Percentiles rank a stretch among this genome's conserved stretches.
phyloP scores from a whole-genome alignment of 2,797 vertebrate species.

The Trematomus bernacchii region DNA sequence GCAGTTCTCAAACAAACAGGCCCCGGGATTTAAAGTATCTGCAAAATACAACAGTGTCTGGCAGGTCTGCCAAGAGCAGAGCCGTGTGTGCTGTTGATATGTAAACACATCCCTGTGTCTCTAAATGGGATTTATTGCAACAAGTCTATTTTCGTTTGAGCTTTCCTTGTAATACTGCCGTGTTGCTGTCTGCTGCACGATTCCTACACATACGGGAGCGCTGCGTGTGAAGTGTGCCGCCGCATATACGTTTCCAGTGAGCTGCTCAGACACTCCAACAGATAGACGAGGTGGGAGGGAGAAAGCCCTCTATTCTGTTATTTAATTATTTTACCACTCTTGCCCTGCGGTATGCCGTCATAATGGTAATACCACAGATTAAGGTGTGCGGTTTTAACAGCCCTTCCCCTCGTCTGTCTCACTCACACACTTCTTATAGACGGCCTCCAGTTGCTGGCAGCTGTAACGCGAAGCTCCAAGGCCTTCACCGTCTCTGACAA shows the following conservation, averaged over 20 bases:
- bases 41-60: constrained; percentile 72
- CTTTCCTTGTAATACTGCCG: constrained; percentile 55
- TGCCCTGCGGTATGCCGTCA: constrained; percentile 78
- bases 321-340: constrained; percentile 84
- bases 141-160: constrained; percentile 72
- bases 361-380: constrained; percentile 82
- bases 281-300: constrained; percentile 50
- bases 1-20: constrained; percentile 76
- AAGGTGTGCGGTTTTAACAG: constrained; percentile 83
- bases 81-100: constrained; percentile 77
- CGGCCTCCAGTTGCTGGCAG: constrained; percentile 67
- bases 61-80: constrained; percentile 61
- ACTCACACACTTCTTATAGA: constrained; percentile 54
- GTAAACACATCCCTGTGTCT: constrained; percentile 76
- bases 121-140: constrained; percentile 71
- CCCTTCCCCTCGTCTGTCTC: constrained; percentile 69
- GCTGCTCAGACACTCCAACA: constrained; percentile 31
- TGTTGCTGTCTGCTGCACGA: constrained; percentile 39
- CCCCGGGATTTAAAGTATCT: constrained; percentile 75
- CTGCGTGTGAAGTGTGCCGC: constrained; percentile 15
- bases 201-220: constrained; percentile 24
- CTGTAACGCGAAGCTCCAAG: constrained; percentile 67
- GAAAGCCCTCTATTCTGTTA: constrained; percentile 57
- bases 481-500: constrained; percentile 66
- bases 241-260: constrained; percentile 29